phyloP scores from a whole-genome alignment of 2,113 vertebrate species.

The Meriones unguiculatus region DNA sequence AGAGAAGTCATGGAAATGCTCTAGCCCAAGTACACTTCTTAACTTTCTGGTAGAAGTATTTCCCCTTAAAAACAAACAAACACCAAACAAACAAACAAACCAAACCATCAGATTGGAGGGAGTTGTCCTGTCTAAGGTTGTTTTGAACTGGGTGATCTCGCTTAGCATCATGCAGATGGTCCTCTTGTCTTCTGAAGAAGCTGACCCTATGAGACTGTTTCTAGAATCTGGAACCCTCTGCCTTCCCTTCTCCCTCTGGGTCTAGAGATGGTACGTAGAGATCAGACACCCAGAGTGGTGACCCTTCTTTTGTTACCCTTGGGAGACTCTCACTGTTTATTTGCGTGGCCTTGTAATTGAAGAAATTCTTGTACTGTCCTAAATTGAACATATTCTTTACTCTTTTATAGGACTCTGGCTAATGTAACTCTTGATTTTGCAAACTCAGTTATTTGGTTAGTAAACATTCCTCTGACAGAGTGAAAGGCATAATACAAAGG shows the following conservation, averaged over 20 bases:
- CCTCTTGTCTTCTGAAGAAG: conserved; percentile 5
- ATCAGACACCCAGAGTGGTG: no score
- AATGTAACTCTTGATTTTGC: conserved; percentile 25
- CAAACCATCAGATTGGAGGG: neutral
- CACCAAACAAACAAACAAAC: no score
- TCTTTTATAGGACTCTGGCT: neutral
- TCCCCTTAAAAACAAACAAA: neutral
- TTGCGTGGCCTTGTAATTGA: neutral
- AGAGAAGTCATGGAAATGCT: neutral
- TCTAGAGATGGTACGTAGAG: neutral
- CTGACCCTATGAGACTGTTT: neutral
- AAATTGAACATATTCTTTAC: neutral
- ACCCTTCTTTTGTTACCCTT: neutral
- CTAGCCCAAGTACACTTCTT: neutral
- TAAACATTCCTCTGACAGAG: neutral
- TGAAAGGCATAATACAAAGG: neutral
- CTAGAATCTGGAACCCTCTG: neutral
- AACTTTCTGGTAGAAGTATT: neutral
- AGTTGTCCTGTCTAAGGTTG: neutral
- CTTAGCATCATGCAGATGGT: neutral
- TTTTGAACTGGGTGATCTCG: neutral
- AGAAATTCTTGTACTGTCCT: neutral
- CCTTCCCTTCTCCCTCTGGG: neutral
- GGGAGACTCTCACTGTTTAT: neutral
- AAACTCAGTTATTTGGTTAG: neutral